Base-by-base conservation (phyloP, 2,113 vertebrate species). In the Callionymus lyra region DNA sequence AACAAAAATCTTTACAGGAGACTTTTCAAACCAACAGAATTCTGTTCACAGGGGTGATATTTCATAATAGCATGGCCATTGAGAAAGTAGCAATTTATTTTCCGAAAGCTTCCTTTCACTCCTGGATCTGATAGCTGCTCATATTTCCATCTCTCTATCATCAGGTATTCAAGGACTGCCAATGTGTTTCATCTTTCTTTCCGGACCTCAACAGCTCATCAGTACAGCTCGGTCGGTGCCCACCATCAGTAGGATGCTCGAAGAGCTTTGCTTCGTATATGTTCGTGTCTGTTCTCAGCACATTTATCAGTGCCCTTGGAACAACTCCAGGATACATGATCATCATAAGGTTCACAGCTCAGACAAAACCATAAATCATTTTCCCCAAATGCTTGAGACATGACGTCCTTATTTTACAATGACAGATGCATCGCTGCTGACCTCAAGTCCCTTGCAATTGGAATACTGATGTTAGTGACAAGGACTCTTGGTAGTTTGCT, bases 101-200 rank as follows among this genome's bases (percentile, higher is more conserved):
- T n/a, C n/a, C n/a, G n/a, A n/a, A n/a, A n/a, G n/a, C n/a, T n/a
- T n/a, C n/a, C n/a, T n/a, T n/a, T n/a, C n/a, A n/a, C n/a, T n/a
- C n/a, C n/a, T n/a, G n/a, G n/a, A n/a, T n/a, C n/a, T n/a, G n/a
- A n/a, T n/a, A n/a, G n/a, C n/a, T n/a, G n/a, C n/a, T n/a, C n/a
- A n/a, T n/a, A n/a, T n/a, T n/a, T n/a, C n/a, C n/a, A n/a, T n/a
- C n/a, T n/a, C n/a, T n/a, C n/a, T n/a, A n/a, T n/a, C 10, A 3
- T 8, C 45, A 47, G 93, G 79, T 90, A n/a, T 96, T 91, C 67
- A 72, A 88, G 59, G 90, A 96, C 72, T 98, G 93, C 61, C 92
- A 74, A 41, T 97, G 93, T 51, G 76, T 93, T 38, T 70, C 68
- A 42, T 32, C 21, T 11, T 77, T 54, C 31, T 73, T 31, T n/a